Evolutionary conservation across 2,113 vertebrate genomes (phyloP).

Genomic region (Arvicanthis niloticus): DNA sequence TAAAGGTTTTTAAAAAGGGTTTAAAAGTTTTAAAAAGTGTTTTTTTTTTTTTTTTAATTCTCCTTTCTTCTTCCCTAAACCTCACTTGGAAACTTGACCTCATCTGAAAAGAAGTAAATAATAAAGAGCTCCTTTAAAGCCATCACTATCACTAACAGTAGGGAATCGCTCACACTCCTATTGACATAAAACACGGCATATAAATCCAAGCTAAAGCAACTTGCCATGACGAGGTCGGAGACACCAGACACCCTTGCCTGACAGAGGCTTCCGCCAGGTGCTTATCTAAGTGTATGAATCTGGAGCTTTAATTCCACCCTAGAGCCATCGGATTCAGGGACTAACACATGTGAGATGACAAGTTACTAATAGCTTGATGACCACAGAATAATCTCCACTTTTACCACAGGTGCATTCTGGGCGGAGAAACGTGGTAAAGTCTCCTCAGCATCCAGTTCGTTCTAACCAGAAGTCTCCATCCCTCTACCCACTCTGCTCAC

Average conservation of each 20-base stretch:
- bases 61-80: not conserved
- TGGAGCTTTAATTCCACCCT: not conserved
- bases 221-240: not conserved
- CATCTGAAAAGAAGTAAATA: not conserved
- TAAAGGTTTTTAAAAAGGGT: not conserved
- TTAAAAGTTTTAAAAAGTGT: not conserved
- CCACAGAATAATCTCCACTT: not conserved
- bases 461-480: not conserved
- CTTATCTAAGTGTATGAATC: not conserved
- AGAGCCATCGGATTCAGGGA: not conserved
- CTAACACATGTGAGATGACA: not conserved
- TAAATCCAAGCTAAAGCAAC: not conserved
- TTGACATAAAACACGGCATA: not conserved
- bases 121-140: not conserved
- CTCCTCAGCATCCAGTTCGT: not conserved
- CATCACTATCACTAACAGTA: not conserved
- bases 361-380: not conserved
- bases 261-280: not conserved
- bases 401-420: not conserved
- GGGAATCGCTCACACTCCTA: not conserved
- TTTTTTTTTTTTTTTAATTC: not conserved
- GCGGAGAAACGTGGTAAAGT: not conserved
- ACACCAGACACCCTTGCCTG: not conserved
- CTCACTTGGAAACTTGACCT: not conserved
- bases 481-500: not conserved